Evolutionary conservation across 2,797 vertebrate genomes (phyloP).

Genomic region (Scleropages formosus): DNA sequence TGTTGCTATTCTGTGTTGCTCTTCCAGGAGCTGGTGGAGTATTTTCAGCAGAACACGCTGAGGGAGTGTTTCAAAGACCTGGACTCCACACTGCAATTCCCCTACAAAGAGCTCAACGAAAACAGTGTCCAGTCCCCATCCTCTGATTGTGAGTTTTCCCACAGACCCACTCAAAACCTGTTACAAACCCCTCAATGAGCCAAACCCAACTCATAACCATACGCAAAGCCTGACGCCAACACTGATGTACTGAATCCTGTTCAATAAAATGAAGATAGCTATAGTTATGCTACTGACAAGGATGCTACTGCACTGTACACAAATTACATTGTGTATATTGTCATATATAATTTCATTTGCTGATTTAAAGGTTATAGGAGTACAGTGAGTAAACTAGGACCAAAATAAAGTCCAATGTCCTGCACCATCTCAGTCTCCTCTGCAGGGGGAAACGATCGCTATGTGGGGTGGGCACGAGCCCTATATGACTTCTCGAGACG

Average conservation of each 20-base stretch:
- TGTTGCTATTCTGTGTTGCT: conserved; percentile 1
- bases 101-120: conserved; percentile 80
- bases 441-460: conserved; percentile 65
- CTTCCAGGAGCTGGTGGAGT: conserved; percentile 82
- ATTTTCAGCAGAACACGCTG: conserved; percentile 83
- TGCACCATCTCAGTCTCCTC: not conserved
- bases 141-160: not conserved
- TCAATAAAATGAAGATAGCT: not conserved
- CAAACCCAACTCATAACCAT: not conserved
- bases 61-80: conserved; percentile 88
- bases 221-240: not conserved
- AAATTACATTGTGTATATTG: no score
- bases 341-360: no score
- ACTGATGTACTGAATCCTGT: no score
- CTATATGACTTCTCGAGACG: conserved; percentile 88
- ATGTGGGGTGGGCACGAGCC: conserved; percentile 77
- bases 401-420: not conserved
- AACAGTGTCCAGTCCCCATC: conserved; percentile 42
- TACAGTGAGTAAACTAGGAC: not conserved
- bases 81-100: conserved; percentile 75
- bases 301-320: conserved; percentile 12
- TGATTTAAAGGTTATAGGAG: no score
- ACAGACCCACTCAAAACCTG: no score
- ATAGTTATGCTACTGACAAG: not conserved
- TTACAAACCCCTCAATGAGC: conserved; percentile 6